A percentile compares a stretch with the other conserved stretches of the same genome.
Conservation (phyloP, 2,113 vertebrate species). For the Istiophorus platypterus region DNA sequence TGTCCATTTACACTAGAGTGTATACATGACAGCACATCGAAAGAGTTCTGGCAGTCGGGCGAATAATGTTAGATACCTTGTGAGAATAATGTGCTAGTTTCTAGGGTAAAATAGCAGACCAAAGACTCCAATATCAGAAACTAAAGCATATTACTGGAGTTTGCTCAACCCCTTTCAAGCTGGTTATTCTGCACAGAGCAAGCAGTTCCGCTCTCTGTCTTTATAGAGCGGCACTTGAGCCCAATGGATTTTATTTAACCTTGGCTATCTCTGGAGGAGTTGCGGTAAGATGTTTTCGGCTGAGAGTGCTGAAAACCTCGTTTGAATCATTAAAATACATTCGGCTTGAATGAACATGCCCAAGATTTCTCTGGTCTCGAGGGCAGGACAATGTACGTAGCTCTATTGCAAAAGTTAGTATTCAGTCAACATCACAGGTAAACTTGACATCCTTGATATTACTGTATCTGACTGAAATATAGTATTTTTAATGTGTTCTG, state of each 20-base stretch:
- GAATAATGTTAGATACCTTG: constrained; percentile 32
- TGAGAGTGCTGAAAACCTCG: constrained; percentile 39
- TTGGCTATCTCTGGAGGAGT: constrained; percentile 60
- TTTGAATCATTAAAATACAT: constrained; percentile 62
- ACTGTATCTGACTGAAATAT: constrained; percentile 41
- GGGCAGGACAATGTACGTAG: constrained; percentile 40
- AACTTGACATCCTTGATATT: constrained; percentile 34
- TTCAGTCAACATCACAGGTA: constrained; percentile 43
- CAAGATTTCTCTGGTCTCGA: constrained; percentile 56
- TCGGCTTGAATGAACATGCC: constrained; percentile 42
- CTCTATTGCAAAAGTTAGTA: constrained; percentile 50
- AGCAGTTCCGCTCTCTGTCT: constrained; percentile 43
- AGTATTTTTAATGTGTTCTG: constrained; percentile 44
- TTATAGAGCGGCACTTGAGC: constrained; percentile 44
- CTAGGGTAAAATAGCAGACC: constrained; percentile 26
- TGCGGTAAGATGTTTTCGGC: constrained; percentile 44
- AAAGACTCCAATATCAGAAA: constrained; percentile 57
- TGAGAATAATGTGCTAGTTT: constrained; percentile 20
- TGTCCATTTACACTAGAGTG: constrained; percentile 43
- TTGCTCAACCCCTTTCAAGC: constrained; percentile 35
- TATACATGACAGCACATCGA: constrained; percentile 39
- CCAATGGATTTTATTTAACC: constrained; percentile 74
- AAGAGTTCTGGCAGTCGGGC: constrained; percentile 48
- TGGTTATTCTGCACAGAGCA: constrained; percentile 43
- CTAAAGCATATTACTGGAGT: constrained; percentile 32